phyloP scores from a whole-genome alignment of 2,888 invertebrate genomes.

The Silvanus unidentatus region DNA sequence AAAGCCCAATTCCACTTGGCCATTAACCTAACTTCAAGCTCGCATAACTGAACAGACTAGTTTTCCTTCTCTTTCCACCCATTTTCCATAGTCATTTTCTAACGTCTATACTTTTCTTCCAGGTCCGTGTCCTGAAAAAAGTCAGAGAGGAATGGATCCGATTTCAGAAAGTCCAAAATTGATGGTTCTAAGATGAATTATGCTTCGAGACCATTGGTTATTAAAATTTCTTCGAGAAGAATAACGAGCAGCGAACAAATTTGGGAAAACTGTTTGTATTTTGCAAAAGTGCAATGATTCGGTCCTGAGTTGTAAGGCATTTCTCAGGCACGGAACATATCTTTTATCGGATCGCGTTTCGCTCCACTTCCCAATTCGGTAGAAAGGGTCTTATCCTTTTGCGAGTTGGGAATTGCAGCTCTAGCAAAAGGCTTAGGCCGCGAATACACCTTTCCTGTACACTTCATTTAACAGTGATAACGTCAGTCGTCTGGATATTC shows the following conservation, averaged over 20 bases:
- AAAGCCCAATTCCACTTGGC: slow-evolving; percentile 67
- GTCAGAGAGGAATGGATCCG: background rate
- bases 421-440: slow-evolving; percentile 44
- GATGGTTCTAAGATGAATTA: no score
- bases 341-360: slow-evolving; percentile 44
- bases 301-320: slow-evolving; percentile 27
- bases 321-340: slow-evolving; percentile 42
- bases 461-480: slow-evolving; percentile 49
- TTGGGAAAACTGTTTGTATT: no score
- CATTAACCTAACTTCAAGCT: slow-evolving; percentile 63
- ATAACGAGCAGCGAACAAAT: no score
- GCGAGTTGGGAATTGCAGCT: slow-evolving; percentile 42
- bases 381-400: slow-evolving; percentile 37
- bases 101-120: slow-evolving; percentile 17
- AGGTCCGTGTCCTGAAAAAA: slow-evolving; percentile 12
- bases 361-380: slow-evolving; percentile 45
- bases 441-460: slow-evolving; percentile 44
- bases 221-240: background rate
- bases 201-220: no score
- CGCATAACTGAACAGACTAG: slow-evolving; percentile 49
- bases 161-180: no score
- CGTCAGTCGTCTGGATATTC: slow-evolving; percentile 50
- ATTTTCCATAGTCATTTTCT: slow-evolving; percentile 9
- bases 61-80: slow-evolving; percentile 35
- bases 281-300: slow-evolving; percentile 21